Evolutionary conservation across 2,113 vertebrate genomes (phyloP), one percentile per base, ranked within the genome.

Genomic region (Phylloscopus whistleri): DNA sequence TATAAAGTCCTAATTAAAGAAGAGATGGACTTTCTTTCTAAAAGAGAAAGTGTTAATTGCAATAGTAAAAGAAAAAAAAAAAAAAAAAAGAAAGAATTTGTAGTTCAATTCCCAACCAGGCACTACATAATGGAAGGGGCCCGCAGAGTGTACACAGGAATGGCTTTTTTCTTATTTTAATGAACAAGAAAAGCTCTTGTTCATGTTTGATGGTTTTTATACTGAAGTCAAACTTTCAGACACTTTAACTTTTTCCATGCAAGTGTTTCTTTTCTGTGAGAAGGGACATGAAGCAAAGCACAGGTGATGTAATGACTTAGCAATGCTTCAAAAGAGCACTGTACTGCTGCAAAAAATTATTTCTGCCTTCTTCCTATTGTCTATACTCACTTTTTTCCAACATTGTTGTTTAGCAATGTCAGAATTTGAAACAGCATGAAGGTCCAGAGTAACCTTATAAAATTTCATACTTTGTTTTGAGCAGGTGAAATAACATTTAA

Each of bases 1-100:
- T 48, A 74, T 55, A 43, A 96, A 92, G 30, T 80, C 35, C n/a
- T 90, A 72, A 90, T 83, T 75, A 94, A 76, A 66, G n/a, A 74
- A 70, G 59, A 81, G 13, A 51, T 28, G 8, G 27, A 48, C 3
- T 62, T 87, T 66, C 16, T 41, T 84, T 49, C 62, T 80, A 58
- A 92, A 91, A 94, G 31, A 84, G 58, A 62, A 93, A 69, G 23
- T 64, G 35, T 76, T 91, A 86, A 87, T 37, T 49, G 27, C 43
- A 27, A 53, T 9, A 73, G 10, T 24, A 75, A 73, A 84, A 73
- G 23, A 20, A 62, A 62, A 21, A 51, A 69, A 64, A 51, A 69
- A 64, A 69, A 77, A 39, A 10, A 48, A 10, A n/a, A 23, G 1
- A 53, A 52, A 75, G 4, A 28, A 72, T 44, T 52, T 73, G 35